Percentiles rank a stretch among this genome's conserved stretches.
Conservation (phyloP, 2,888 invertebrate species). For the Polydesmus complanatus region DNA sequence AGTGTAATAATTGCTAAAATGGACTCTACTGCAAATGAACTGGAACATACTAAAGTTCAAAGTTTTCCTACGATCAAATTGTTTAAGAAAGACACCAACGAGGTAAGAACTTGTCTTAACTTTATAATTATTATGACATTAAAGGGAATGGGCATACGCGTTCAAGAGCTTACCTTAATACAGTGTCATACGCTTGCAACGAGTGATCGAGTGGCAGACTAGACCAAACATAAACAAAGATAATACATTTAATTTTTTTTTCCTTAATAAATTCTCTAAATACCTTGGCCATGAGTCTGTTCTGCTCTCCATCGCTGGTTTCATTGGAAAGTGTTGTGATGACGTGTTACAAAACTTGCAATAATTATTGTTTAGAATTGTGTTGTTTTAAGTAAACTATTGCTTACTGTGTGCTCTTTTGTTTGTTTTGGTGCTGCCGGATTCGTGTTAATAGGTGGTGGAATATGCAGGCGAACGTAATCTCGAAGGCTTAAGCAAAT, state of each 20-base stretch:
- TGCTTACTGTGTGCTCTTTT: not conserved
- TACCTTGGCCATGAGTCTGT: too few species aligned
- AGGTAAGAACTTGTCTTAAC: constrained; percentile 47
- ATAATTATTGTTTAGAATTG: constrained; percentile 20
- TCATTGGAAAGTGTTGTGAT: not conserved
- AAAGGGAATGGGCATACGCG: too few species aligned
- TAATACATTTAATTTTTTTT: too few species aligned
- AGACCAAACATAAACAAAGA: too few species aligned
- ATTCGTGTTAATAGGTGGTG: constrained; percentile 39
- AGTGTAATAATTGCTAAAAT: constrained; percentile 92
- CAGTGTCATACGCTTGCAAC: too few species aligned
- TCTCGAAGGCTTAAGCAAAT: constrained; percentile 79
- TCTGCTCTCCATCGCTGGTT: too few species aligned
- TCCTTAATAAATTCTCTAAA: too few species aligned
- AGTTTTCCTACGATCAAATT: constrained; percentile 90
- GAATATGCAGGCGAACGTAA: constrained; percentile 94
- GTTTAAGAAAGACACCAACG: constrained; percentile 84
- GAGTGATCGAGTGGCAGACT: too few species aligned
- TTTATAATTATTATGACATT: too few species aligned
- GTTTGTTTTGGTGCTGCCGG: constrained; percentile 20
- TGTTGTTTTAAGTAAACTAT: not conserved
- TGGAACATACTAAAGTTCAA: constrained; percentile 86
- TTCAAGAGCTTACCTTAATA: too few species aligned
- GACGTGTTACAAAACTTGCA: not conserved
- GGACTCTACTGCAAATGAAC: constrained; percentile 95